Base-by-base conservation (phyloP, 2,888 invertebrate genomes). In the Lathronympha strigana region DNA sequence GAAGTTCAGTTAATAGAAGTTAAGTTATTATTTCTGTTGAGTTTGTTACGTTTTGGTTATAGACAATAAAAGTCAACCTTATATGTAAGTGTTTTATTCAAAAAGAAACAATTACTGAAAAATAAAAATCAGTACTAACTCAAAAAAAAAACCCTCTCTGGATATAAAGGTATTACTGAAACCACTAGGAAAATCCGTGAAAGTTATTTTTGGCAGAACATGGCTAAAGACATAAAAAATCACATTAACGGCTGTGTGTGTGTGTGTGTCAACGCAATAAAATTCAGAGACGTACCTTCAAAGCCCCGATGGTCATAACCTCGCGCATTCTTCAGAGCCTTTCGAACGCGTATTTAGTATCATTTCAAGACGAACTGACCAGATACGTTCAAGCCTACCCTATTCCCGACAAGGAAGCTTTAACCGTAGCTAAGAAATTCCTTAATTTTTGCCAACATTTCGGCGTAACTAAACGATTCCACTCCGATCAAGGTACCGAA, bases 361-460 rank as follows among this genome's bases (percentile, higher is more conserved):
- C 76, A 1, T 50, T 79, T 23, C 77, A 78, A 73, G 79, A 79
- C 38, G 76, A 80, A 1, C 51, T 78, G 5, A 79, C 76, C 21
- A 17, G 76, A 53, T 79, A 66, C 31, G 75, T 79, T 0, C 78
- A 78, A 73, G 77, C 78, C 0, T 79, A 80, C 49, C 72, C 77
- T 0, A 78, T 80, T 25, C 73, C 73, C 1, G 73, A 81, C 23
- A 78, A 79, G 72, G 71, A 80, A 74, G 72, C 76, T 0, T 17
- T 68, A 5, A 79, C 77, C 4, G 70, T 80, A 4, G 78, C 78
- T 5, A 72, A 72, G 68, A n/a, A 70, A 25, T 45, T 79, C 17
- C 25, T 80, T 0, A 47, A 68, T 17, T 79, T 79, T 53, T 80
- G 77, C 33, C 47, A 49, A 25, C 25, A 49, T 13, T 49, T 25